Percentiles rank a stretch among this genome's conserved stretches.
These are phyloP conservation scores for Rhagonycha lutea DNA, from an alignment of 2,888 invertebrate species.

Conservation along the genomic window DNA sequence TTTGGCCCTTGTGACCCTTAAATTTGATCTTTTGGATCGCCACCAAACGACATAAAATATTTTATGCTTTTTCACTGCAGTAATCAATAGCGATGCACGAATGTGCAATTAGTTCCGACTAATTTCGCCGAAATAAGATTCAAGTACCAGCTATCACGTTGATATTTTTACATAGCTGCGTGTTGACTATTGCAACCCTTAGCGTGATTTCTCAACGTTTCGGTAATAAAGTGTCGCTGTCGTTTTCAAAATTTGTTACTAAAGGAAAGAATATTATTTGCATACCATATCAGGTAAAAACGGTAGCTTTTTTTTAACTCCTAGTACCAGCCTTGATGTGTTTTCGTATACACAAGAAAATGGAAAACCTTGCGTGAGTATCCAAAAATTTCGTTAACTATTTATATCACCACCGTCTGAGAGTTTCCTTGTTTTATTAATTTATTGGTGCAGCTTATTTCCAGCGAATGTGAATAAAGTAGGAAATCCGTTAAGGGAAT, in stretches of 20 bases:
- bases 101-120: conserved; percentile 11
- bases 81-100: conserved; percentile 7
- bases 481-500: not conserved
- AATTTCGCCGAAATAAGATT: not conserved
- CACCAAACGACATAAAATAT: conserved; percentile 6
- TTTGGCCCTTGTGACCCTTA: conserved; percentile 9
- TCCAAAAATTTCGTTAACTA: not conserved
- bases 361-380: not conserved
- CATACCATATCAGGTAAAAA: conserved; percentile 22
- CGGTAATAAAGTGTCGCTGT: conserved; percentile 23
- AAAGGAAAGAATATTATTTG: conserved; percentile 20
- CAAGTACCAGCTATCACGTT: not conserved
- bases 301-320: conserved; percentile 3
- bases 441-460: not conserved
- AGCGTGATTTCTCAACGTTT: conserved; percentile 26
- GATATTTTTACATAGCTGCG: conserved; percentile 4
- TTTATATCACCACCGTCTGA: not conserved
- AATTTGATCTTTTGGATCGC: conserved; percentile 9
- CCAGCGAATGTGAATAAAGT: not conserved
- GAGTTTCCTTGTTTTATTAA: not conserved
- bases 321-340: not conserved
- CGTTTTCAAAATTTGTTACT: conserved; percentile 28
- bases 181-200: conserved; percentile 18
- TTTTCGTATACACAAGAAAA: not conserved
- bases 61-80: conserved; percentile 6